A percentile compares a stretch with the other conserved stretches of the same genome.
phyloP scores from a whole-genome alignment of 2,797 vertebrate genomes.

The Sphaeramia orbicularis region DNA sequence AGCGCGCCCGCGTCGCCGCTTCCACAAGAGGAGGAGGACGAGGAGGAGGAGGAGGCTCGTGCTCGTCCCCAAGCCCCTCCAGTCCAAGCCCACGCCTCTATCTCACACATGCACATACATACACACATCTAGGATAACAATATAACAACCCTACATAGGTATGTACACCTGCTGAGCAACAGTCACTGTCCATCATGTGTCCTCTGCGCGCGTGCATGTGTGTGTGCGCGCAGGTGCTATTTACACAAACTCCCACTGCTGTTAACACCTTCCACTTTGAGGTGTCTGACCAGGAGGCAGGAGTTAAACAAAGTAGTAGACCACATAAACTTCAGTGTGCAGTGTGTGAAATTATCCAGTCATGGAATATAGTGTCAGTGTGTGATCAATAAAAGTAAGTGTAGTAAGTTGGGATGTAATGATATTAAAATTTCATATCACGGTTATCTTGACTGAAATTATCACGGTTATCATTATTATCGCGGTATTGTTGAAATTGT shows the following conservation, averaged over 20 bases:
- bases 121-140: constrained; percentile 40
- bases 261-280: constrained; percentile 32
- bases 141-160: constrained; percentile 47
- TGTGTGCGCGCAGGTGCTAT: constrained; percentile 22
- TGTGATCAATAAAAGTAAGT: no score
- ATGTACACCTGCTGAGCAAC: constrained; percentile 69
- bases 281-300: not conserved
- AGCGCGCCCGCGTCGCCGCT: constrained; percentile 70
- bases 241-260: not conserved
- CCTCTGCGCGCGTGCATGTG: constrained; percentile 12
- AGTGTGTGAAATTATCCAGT: no score
- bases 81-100: constrained; percentile 38
- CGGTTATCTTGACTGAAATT: no score
- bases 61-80: constrained; percentile 26
- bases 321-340: no score
- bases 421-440: no score
- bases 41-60: constrained; percentile 57
- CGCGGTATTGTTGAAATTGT: no score
- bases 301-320: no score
- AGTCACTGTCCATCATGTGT: constrained; percentile 56
- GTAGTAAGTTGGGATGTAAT: no score
- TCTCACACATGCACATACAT: constrained; percentile 7
- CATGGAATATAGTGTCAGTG: no score
- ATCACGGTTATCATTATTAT: no score
- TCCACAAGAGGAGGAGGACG: constrained; percentile 11